Conservation (phyloP, 1,140 invertebrate genomes). For the Drosophila sulfurigaster region DNA sequence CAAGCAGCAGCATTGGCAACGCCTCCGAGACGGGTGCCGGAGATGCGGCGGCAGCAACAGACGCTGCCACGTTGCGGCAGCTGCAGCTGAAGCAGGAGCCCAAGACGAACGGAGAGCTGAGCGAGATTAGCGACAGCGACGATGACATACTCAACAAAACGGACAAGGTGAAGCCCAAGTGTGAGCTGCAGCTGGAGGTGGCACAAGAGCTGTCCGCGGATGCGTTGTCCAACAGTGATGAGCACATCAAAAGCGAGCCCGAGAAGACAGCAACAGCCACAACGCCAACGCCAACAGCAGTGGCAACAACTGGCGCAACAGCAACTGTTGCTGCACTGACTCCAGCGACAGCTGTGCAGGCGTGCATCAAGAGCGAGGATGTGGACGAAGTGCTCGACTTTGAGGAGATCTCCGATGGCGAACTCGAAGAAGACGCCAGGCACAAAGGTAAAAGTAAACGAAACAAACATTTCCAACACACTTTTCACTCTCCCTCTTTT, state of each 20-base stretch:
- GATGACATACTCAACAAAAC: constrained; percentile 91
- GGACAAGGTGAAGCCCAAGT: constrained; percentile 75
- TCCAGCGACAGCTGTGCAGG: constrained; percentile 57
- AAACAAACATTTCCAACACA: background rate
- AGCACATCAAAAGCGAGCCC: constrained; percentile 63
- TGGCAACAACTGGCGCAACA: background rate
- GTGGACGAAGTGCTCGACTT: constrained; percentile 91
- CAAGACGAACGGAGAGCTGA: constrained; percentile 87
- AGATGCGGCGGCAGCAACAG: background rate
- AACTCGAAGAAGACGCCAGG: constrained; percentile 91
- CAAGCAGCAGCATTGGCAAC: background rate
- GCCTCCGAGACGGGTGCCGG: too few relatives aligned
- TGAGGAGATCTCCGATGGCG: constrained; percentile 95
- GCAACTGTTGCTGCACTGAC: background rate
- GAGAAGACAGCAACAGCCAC: too few relatives aligned
- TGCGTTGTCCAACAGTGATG: constrained; percentile 47
- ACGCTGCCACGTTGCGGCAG: background rate
- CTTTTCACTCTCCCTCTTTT: too few relatives aligned
- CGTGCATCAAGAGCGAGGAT: constrained; percentile 59
- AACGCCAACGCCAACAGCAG: constrained; percentile 26
- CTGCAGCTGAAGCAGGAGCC: constrained; percentile 56
- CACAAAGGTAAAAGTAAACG: constrained; percentile 63
- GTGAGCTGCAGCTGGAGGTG: constrained; percentile 65
- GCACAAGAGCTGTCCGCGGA: constrained; percentile 54
- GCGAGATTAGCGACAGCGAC: constrained; percentile 94